A percentile compares a stretch with the other conserved stretches of the same genome.
phyloP scores from a whole-genome alignment of 2,797 vertebrate genomes.

The Xenentodon cancila region DNA sequence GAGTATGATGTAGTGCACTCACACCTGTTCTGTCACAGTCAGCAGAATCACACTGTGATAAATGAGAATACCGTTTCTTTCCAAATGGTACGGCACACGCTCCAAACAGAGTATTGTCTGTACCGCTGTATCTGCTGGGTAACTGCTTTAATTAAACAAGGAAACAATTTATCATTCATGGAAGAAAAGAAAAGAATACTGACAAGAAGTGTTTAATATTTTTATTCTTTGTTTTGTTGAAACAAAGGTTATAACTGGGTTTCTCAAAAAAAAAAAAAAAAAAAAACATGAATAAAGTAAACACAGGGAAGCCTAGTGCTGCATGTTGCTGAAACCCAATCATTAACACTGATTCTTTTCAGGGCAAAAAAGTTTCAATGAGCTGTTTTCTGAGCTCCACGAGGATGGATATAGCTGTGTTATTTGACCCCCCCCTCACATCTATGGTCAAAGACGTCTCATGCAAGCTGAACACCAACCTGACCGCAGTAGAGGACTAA shows the following conservation, averaged over 20 bases:
- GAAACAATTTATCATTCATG: neutral
- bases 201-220: conserved; percentile 49
- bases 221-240: conserved; percentile 70
- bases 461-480: conserved; percentile 44
- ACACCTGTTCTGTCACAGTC: conserved; percentile 61
- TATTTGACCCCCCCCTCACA: conserved; percentile 16
- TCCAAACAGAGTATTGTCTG: conserved; percentile 38
- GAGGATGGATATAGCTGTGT: conserved; percentile 32
- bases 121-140: neutral
- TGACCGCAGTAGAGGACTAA: conserved; percentile 53
- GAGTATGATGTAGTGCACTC: conserved; percentile 52
- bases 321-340: conserved; percentile 49
- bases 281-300: conserved; percentile 61
- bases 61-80: conserved; percentile 34
- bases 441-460: conserved; percentile 40
- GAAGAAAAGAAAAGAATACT: conserved; percentile 11
- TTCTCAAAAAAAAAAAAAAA: conserved; percentile 35
- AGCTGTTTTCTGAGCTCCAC: conserved; percentile 33
- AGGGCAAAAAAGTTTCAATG: conserved; percentile 9
- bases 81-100: conserved; percentile 19
- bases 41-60: conserved; percentile 72
- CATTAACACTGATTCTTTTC: conserved; percentile 25
- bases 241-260: conserved; percentile 65
- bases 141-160: neutral
- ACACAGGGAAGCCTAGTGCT: conserved; percentile 70